Evolutionary conservation across 2,113 vertebrate species (phyloP), one percentile per base, ranked within the genome.

Genomic region (Ptilorrhoa leucosticta): DNA sequence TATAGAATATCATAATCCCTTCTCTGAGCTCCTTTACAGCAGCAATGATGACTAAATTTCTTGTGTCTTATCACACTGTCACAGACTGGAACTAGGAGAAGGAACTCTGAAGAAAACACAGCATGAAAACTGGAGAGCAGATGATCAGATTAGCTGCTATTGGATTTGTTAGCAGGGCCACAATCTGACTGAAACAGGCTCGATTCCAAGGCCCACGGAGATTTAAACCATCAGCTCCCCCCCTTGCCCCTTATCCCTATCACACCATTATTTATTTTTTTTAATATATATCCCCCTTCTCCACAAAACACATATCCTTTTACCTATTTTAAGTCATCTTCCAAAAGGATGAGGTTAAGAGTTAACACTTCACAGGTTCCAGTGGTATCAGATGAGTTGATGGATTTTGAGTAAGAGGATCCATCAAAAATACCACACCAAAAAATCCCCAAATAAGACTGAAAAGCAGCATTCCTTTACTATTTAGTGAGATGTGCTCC

Each of bases 61-160:
- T 98, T 99, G 98, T 99, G 99, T 99, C 99, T 99, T 99, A 99
- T 99, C 99, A 98, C 99, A 99, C 98, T 98, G 98, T 99, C 98
- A 97, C 99, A 99, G 99, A 98, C 99, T 99, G 98, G 98, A 98
- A 98, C 98, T 98, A 98, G 98, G 98, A 99, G 98, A 98, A 99
- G 98, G 97, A 98, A 98, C 98, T 99, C 98, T 98, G 98, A 99
- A 98, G 98, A 98, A 98, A 98, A 98, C 98, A 98, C 98, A 99
- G 99, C 98, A 98, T 99, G 99, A 99, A 99, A 98, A 99, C 97
- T 98, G 98, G 97, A 98, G 98, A 98, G 98, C 97, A 98, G 98
- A 98, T 98, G 98, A 99, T 99, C 98, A 99, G 99, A 99, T 99
- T 99, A 99, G 97, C 96, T 97, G 98, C 98, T 98, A 98, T 98